These are phyloP conservation scores for Ciconia maguari DNA, from an alignment of 2,113 vertebrate species.

Conservation along the genomic window DNA sequence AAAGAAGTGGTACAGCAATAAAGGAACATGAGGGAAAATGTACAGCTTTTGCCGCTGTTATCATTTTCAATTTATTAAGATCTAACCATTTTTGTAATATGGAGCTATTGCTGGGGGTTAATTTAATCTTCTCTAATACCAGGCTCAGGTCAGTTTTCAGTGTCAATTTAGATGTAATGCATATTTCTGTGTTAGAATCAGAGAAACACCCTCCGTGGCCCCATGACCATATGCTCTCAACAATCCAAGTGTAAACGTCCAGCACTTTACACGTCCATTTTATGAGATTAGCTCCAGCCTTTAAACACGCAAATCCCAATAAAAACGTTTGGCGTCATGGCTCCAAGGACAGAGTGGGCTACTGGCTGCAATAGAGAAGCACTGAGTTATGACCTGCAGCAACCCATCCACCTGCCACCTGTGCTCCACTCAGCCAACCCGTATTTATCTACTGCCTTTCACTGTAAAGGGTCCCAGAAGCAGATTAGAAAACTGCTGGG, in stretches of 20 bases:
- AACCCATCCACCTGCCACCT: neutral
- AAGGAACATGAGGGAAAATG: conserved; percentile 62
- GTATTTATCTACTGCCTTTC: neutral
- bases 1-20: conserved; percentile 67
- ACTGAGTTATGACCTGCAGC: neutral
- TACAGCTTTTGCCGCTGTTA: conserved; percentile 61
- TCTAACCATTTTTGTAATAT: conserved; percentile 66
- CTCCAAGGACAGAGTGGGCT: neutral
- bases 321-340: neutral
- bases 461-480: neutral
- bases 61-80: conserved; percentile 71
- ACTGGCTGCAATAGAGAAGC: neutral
- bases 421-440: neutral
- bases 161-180: conserved; percentile 59
- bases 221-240: conserved; percentile 57
- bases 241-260: conserved; percentile 22
- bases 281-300: conserved; percentile 44
- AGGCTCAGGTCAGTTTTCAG: conserved; percentile 44
- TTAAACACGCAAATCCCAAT: neutral
- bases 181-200: conserved; percentile 27
- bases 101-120: conserved; percentile 65
- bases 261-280: conserved; percentile 1
- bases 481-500: neutral
- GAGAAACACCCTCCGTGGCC: conserved; percentile 25
- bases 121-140: conserved; percentile 70